Evolutionary conservation across 2,113 vertebrate genomes (phyloP).

Genomic region (Elgaria multicarinata): DNA sequence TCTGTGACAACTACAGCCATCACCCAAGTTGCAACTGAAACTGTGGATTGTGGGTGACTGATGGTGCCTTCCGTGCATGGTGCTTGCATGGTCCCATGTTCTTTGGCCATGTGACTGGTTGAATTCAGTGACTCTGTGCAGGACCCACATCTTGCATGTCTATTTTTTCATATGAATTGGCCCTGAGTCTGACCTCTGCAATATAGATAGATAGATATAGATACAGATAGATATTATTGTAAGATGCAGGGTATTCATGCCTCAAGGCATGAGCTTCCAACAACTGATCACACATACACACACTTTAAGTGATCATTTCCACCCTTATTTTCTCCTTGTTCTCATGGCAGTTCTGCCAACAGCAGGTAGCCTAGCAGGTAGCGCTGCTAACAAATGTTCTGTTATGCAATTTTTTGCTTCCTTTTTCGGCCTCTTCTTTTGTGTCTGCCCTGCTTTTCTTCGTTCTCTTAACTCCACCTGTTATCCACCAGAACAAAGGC

Average conservation of each 20-base stretch:
- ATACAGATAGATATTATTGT: no score
- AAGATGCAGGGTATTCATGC: not conserved
- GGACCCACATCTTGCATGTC: not conserved
- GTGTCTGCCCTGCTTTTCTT: constrained; percentile 10
- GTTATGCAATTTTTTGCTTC: constrained; percentile 51
- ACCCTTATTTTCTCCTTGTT: not conserved
- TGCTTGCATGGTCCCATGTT: no score
- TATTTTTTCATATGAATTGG: not conserved
- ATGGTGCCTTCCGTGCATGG: no score
- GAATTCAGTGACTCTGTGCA: not conserved
- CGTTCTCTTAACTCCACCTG: constrained; percentile 43
- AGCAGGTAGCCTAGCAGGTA: not conserved
- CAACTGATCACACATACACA: not conserved
- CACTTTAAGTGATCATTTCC: not conserved
- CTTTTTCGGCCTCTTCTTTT: constrained; percentile 48
- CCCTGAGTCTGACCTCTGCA: no score
- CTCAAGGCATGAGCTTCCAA: not conserved
- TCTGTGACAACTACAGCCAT: not conserved
- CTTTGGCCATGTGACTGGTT: not conserved
- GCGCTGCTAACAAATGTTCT: constrained; percentile 6
- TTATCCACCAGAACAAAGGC: constrained; percentile 70
- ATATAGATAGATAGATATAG: no score
- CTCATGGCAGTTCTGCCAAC: not conserved
- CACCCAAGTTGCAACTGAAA: not conserved
- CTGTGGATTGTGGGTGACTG: not conserved